phyloP scores from a whole-genome alignment of 2,797 vertebrate species.

The Bradypodion pumilum region DNA sequence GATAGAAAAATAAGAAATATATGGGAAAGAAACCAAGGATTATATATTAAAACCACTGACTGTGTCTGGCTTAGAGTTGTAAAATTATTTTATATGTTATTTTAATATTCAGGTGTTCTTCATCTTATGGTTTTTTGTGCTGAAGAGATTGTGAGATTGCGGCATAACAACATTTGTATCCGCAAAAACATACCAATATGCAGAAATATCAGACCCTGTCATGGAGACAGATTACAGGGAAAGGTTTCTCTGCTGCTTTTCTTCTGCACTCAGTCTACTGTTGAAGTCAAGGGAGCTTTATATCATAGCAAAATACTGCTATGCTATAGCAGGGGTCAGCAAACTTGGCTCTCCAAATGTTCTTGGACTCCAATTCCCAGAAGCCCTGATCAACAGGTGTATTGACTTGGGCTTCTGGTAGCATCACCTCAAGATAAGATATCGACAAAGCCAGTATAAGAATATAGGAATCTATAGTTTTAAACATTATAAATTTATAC shows the following conservation, averaged over 20 bases:
- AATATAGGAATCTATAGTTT: neutral
- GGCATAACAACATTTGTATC: neutral
- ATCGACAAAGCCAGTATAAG: neutral
- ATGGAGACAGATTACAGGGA: neutral
- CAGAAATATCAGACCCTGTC: neutral
- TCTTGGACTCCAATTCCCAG: too few relatives aligned
- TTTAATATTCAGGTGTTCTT: neutral
- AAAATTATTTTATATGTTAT: neutral
- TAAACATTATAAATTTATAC: neutral
- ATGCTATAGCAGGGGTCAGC: too few relatives aligned
- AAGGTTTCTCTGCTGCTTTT: neutral
- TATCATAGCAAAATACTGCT: neutral
- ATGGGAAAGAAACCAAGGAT: neutral
- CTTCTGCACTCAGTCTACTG: neutral
- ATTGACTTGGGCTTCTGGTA: too few relatives aligned
- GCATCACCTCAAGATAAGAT: too few relatives aligned
- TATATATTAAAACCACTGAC: constrained; percentile 3
- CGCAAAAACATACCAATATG: neutral
- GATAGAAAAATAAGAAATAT: constrained; percentile 6
- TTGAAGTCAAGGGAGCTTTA: neutral
- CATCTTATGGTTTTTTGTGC: neutral
- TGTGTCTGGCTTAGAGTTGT: neutral
- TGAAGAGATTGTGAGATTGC: too few relatives aligned
- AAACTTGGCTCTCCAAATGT: too few relatives aligned
- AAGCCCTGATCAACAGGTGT: too few relatives aligned